Conservation (phyloP, 2,797 vertebrate genomes). For the Halcyon leucocephala region DNA sequence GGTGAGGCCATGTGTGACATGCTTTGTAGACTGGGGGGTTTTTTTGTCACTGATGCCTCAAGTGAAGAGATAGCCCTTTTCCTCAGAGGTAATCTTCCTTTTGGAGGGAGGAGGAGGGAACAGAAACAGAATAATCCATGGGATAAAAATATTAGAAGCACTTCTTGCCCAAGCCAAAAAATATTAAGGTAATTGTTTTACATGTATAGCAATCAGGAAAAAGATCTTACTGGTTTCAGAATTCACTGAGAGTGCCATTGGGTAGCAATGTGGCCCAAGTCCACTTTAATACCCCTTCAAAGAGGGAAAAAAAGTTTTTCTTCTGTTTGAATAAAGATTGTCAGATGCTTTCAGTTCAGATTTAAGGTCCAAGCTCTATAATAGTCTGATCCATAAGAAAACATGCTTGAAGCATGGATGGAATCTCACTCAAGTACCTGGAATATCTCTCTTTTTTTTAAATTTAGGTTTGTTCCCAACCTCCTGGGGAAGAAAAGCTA, state of each 20-base stretch:
- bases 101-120: neutral
- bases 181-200: neutral
- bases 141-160: neutral
- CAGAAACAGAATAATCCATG: neutral
- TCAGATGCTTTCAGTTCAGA: neutral
- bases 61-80: neutral
- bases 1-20: neutral
- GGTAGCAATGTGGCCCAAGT: neutral
- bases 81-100: neutral
- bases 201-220: neutral
- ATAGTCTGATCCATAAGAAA: neutral
- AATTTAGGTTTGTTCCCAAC: neutral
- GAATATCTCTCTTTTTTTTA: neutral
- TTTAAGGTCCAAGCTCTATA: neutral
- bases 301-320: neutral
- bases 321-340: neutral
- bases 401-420: neutral
- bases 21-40: neutral
- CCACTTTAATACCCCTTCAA: neutral
- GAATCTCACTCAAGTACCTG: neutral
- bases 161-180: neutral
- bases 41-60: neutral
- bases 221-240: neutral
- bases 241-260: neutral
- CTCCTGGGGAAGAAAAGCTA: neutral